A percentile compares a stretch with the other conserved stretches of the same genome.
These are phyloP conservation scores for Aphelenchoides avenae DNA, from an alignment of 1,140 invertebrate species.

Conservation along the genomic window DNA sequence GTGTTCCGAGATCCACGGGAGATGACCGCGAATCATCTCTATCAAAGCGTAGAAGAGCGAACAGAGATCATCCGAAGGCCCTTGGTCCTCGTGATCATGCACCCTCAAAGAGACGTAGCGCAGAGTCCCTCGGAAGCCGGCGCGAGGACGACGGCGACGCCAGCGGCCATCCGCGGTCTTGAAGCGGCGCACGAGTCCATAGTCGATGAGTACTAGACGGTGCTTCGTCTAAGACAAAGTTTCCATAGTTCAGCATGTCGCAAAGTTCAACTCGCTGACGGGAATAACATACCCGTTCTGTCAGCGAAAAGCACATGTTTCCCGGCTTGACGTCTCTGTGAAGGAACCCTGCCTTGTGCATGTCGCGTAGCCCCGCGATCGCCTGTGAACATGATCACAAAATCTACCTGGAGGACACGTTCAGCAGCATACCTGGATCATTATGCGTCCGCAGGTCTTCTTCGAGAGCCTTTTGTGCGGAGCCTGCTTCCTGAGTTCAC, in stretches of 20 bases:
- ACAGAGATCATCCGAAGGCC: slow-evolving; percentile 19
- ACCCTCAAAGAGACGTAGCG: slow-evolving; percentile 98
- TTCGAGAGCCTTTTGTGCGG: slow-evolving; percentile 87
- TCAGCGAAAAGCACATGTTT: slow-evolving; percentile 46
- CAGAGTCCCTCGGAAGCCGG: slow-evolving; percentile 94
- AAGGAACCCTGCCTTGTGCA: slow-evolving; percentile 95
- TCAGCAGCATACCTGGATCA: slow-evolving; percentile 75
- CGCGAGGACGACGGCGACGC: slow-evolving; percentile 85
- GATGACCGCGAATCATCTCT: slow-evolving; percentile 22
- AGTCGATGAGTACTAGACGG: slow-evolving; percentile 74
- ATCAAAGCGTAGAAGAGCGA: slow-evolving; percentile 21
- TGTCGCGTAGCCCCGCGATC: slow-evolving; percentile 81
- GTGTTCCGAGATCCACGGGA: slow-evolving; percentile 19
- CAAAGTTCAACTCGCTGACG: too few species aligned
- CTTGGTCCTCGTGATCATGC: slow-evolving; percentile 79
- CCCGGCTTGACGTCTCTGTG: slow-evolving; percentile 93
- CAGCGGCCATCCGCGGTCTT: slow-evolving; percentile 81
- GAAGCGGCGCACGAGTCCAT: slow-evolving; percentile 91
- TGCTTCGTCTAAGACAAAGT: slow-evolving; percentile 11
- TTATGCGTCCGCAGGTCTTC: slow-evolving; percentile 84
- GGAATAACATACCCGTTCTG: slow-evolving; percentile 6
- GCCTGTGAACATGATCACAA: slow-evolving; percentile 40
- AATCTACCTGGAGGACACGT: neutral
- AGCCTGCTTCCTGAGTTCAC: slow-evolving; percentile 81
- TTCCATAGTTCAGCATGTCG: too few species aligned